These are phyloP conservation scores for Leptopilina boulardi DNA, from an alignment of 1,140 invertebrate species.

Conservation along the genomic window DNA sequence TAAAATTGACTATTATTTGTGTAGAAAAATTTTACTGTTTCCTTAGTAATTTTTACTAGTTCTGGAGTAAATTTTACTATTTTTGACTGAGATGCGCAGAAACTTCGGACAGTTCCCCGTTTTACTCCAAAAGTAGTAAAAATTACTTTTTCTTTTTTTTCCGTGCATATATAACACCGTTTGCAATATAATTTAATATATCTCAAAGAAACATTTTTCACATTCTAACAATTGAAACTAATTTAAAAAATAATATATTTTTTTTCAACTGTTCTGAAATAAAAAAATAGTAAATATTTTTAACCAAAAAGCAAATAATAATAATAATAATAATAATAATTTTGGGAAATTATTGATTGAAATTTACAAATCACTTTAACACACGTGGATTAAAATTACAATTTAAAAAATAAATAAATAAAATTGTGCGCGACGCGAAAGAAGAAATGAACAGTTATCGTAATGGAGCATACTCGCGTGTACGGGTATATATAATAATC, in stretches of 20 bases:
- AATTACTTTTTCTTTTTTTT: too few relatives aligned
- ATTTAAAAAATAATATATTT: neutral
- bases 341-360: too few relatives aligned
- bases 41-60: too few relatives aligned
- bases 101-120: too few relatives aligned
- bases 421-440: neutral
- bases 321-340: too few relatives aligned
- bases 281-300: neutral
- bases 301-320: too few relatives aligned
- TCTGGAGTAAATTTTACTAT: too few relatives aligned
- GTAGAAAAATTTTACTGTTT: too few relatives aligned
- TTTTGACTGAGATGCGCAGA: too few relatives aligned
- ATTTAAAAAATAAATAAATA: neutral
- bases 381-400: neutral
- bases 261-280: neutral
- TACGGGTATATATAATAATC: neutral
- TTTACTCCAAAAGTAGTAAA: too few relatives aligned
- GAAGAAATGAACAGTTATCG: neutral
- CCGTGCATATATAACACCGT: conserved; percentile 16
- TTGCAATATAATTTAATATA: neutral
- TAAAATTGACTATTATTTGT: too few relatives aligned
- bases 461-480: neutral
- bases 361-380: conserved; percentile 3
- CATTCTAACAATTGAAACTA: neutral
- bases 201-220: neutral